Evolutionary conservation across 2,113 vertebrate genomes (phyloP).

Genomic region (Neogale vison): DNA sequence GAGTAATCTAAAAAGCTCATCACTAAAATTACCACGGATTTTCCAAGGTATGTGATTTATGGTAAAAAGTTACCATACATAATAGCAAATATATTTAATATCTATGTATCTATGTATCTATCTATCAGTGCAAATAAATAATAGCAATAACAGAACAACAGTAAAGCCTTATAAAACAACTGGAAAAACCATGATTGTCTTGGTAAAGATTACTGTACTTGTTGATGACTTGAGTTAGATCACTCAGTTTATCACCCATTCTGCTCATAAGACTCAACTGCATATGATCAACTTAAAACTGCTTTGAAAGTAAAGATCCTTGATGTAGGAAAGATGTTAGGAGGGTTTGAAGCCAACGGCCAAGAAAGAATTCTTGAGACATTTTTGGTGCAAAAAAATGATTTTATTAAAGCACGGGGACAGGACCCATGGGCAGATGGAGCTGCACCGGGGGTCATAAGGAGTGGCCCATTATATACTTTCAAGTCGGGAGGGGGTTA

Average conservation of each 20-base stretch:
- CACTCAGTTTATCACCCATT: neutral
- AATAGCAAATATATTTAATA: neutral
- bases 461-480: too few relatives aligned
- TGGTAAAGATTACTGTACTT: neutral
- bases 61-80: neutral
- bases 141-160: neutral
- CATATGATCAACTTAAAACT: neutral
- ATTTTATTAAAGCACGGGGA: too few relatives aligned
- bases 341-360: too few relatives aligned
- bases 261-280: neutral
- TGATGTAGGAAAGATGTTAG: too few relatives aligned
- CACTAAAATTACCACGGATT: neutral
- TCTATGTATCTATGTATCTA: neutral
- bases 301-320: neutral
- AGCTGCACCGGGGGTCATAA: too few relatives aligned
- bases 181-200: neutral
- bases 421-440: too few relatives aligned
- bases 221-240: neutral
- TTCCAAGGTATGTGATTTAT: neutral
- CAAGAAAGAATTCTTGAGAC: too few relatives aligned
- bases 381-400: too few relatives aligned
- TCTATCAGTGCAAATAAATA: neutral
- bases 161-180: neutral
- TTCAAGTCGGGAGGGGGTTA: too few relatives aligned
- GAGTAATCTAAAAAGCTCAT: neutral